Percentiles rank a stretch among this genome's conserved stretches.
phyloP scores from a whole-genome alignment of 1,140 invertebrate species.

The Magallana ariakensis region DNA sequence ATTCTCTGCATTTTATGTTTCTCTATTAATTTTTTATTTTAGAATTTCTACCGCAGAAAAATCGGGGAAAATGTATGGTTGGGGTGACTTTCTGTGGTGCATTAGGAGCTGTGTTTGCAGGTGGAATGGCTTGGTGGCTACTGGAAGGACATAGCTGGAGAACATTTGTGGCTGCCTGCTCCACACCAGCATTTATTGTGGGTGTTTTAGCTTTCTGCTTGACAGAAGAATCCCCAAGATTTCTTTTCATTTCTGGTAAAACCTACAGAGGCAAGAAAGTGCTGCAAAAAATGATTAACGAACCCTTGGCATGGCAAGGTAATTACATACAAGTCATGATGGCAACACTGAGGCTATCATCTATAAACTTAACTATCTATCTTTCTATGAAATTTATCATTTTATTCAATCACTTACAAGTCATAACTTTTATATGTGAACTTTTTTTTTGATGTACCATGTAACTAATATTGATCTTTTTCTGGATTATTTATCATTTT shows the following conservation, averaged over 20 bases:
- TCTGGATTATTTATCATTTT: no score
- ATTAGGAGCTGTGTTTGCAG: constrained; percentile 69
- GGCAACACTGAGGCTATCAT: no score
- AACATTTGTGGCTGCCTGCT: constrained; percentile 70
- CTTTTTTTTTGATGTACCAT: no score
- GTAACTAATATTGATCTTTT: no score
- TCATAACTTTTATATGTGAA: no score
- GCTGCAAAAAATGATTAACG: constrained; percentile 65
- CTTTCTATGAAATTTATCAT: no score
- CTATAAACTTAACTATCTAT: no score
- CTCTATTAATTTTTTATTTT: constrained; percentile 51
- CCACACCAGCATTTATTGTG: constrained; percentile 66
- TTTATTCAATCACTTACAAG: no score
- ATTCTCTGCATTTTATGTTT: background rate
- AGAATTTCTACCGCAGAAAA: constrained; percentile 74
- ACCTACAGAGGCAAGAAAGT: constrained; percentile 61
- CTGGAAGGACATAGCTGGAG: constrained; percentile 70
- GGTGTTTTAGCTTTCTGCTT: constrained; percentile 61
- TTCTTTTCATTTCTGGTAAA: constrained; percentile 68
- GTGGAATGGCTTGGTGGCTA: constrained; percentile 71
- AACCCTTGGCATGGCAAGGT: constrained; percentile 29
- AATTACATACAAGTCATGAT: background rate
- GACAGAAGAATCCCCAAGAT: constrained; percentile 71
- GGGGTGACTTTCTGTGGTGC: constrained; percentile 74
- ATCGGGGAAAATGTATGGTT: constrained; percentile 71